phyloP scores from a whole-genome alignment of 2,888 invertebrate genomes.

The Gibbula magus region DNA sequence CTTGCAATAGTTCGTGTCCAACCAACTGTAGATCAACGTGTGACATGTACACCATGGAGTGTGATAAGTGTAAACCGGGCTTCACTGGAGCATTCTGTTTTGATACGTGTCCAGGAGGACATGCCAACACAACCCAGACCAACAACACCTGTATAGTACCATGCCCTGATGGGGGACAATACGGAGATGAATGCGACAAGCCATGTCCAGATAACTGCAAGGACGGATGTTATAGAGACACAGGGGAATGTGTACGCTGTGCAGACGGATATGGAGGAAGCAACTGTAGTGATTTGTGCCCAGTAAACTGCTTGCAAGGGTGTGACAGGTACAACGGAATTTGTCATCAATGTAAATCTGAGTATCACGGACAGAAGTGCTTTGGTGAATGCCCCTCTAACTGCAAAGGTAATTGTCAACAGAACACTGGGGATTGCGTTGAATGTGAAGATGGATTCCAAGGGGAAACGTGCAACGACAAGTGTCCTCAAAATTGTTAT shows the following conservation, averaged over 20 bases:
- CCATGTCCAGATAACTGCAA: background rate
- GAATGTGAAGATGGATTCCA: too few relatives aligned
- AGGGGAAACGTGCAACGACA: too few relatives aligned
- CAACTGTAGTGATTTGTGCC: background rate
- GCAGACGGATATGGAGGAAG: background rate
- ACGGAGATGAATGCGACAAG: background rate
- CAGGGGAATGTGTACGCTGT: background rate
- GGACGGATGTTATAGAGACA: background rate
- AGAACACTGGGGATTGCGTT: too few relatives aligned
- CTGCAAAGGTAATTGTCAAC: too few relatives aligned
- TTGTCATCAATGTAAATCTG: too few relatives aligned
- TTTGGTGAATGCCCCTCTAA: too few relatives aligned
- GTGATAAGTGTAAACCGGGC: background rate
- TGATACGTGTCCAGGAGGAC: background rate
- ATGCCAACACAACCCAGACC: background rate
- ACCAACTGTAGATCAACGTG: background rate
- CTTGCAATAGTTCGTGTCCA: background rate
- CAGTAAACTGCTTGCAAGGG: too few relatives aligned
- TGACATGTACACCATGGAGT: background rate
- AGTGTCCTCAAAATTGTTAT: too few relatives aligned
- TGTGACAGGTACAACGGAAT: too few relatives aligned
- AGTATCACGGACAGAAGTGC: too few relatives aligned
- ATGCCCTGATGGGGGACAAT: background rate
- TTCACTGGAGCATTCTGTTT: background rate
- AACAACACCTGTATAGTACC: background rate